Evolutionary conservation across 23 tunicate genomes (phyloP), one percentile per base, ranked within the genome.

Genomic region (Aplidium turbinatum): DNA sequence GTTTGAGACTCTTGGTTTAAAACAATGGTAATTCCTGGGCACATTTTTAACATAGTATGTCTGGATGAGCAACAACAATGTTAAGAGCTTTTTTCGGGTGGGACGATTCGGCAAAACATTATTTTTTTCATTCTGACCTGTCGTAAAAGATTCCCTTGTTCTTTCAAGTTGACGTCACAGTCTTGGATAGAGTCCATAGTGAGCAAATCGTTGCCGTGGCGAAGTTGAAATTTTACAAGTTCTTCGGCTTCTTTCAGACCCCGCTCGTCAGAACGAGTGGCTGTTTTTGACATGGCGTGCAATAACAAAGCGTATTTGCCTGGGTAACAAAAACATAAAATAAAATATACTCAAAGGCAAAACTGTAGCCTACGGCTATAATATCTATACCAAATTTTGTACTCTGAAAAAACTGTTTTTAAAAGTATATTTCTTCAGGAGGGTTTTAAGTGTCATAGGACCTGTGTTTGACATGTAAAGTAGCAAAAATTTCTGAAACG

Each of bases 161-260:
- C 96, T 75, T 88, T 88, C 19, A 95, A 55, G 40, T 95, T 90
- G 63, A 95, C 87, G 70, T 89, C 96, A 73, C 99, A 95, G 36
- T 76, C 90, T 4, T 63, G 87, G 23, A 95, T 95, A 22, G 90
- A 88, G 53, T 88, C 95, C 99, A 95, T 95, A 3, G 99, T 83
- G 7, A 95, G 60, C 6, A 95, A 83, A 52, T 95, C 99, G 84
- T 95, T 95, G 46, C 99, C 99, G 75, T 95, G 99, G 20, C 99
- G 96, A 68, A 95, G 96, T 63, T 93, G 98, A 61, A 93, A 93
- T 54, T 93, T 93, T 2, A 85, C 98, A 47, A 93, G 36, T 2
- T 74, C 77, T 39, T 93, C 93, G 1, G 98, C 93, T 52, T 85
- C 88, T 35, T 77, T 75, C 6, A 93, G 57, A 45, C 51, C 58